Percentiles rank a stretch among this genome's conserved stretches.
phyloP scores from a whole-genome alignment of 2,113 vertebrate genomes.

The Spheniscus mendiculus region DNA sequence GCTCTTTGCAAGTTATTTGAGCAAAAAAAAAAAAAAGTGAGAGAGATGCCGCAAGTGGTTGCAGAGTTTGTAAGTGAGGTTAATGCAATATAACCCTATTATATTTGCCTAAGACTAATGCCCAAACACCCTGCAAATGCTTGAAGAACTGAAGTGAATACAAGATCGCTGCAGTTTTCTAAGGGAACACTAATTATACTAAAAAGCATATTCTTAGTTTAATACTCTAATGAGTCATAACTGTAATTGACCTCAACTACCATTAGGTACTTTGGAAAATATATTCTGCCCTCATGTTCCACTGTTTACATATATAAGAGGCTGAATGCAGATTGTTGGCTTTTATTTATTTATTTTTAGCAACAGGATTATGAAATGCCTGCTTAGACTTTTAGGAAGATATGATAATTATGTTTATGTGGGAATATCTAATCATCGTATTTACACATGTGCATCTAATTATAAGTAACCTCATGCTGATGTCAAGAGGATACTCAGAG shows the following conservation, averaged over 20 bases:
- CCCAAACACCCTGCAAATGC: neutral
- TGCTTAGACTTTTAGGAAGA: constrained; percentile 17
- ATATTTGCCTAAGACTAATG: neutral
- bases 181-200: constrained; percentile 32
- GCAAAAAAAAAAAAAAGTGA: neutral
- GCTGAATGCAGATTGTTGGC: neutral
- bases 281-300: neutral
- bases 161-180: neutral
- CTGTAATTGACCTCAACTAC: constrained; percentile 47
- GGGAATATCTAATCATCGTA: constrained; percentile 70
- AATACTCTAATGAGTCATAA: constrained; percentile 52
- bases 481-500: constrained; percentile 69
- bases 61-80: neutral
- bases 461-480: constrained; percentile 66
- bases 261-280: constrained; percentile 25
- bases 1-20: neutral
- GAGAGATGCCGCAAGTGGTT: neutral
- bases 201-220: constrained; percentile 28
- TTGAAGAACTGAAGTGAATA: neutral
- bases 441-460: constrained; percentile 67
- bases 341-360: constrained; percentile 33
- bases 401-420: constrained; percentile 63
- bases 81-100: constrained; percentile 1
- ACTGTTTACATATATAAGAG: constrained; percentile 9
- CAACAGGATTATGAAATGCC: neutral